phyloP scores from a whole-genome alignment of 2,113 vertebrate genomes.

The Gymnocephalus cernua region DNA sequence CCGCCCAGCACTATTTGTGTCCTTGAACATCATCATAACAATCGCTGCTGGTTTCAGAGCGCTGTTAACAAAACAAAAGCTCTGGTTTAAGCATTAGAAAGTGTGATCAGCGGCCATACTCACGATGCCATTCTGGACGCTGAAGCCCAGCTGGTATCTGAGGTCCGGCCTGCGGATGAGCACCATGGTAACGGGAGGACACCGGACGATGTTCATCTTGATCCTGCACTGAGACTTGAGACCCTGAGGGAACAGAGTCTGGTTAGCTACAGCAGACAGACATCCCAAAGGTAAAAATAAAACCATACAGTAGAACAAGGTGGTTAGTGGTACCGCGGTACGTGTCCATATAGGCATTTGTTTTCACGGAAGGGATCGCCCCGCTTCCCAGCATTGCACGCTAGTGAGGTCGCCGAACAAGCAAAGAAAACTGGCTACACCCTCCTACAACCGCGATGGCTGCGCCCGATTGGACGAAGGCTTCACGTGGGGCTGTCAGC shows the following conservation, averaged over 20 bases:
- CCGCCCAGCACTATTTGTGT: too few relatives aligned
- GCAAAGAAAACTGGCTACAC: too few relatives aligned
- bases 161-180: constrained; percentile 96
- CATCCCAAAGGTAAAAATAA: background rate
- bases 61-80: constrained; percentile 21
- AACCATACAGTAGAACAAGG: too few relatives aligned
- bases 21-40: background rate
- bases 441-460: too few relatives aligned
- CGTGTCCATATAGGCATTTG: too few relatives aligned
- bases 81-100: background rate
- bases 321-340: too few relatives aligned
- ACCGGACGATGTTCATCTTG: constrained; percentile 97
- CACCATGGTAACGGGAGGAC: constrained; percentile 97
- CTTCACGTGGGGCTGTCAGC: too few relatives aligned
- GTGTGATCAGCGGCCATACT: constrained; percentile 69
- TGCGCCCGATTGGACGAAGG: too few relatives aligned
- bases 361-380: too few relatives aligned
- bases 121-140: constrained; percentile 98
- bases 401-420: too few relatives aligned
- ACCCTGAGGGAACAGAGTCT: constrained; percentile 82
- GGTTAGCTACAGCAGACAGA: background rate
- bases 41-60: background rate
- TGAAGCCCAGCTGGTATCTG: constrained; percentile 97
- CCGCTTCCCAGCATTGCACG: too few relatives aligned
- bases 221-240: constrained; percentile 95